Evolutionary conservation across 2,888 invertebrate genomes (phyloP).

Genomic region (Allophyes oxyacanthae): DNA sequence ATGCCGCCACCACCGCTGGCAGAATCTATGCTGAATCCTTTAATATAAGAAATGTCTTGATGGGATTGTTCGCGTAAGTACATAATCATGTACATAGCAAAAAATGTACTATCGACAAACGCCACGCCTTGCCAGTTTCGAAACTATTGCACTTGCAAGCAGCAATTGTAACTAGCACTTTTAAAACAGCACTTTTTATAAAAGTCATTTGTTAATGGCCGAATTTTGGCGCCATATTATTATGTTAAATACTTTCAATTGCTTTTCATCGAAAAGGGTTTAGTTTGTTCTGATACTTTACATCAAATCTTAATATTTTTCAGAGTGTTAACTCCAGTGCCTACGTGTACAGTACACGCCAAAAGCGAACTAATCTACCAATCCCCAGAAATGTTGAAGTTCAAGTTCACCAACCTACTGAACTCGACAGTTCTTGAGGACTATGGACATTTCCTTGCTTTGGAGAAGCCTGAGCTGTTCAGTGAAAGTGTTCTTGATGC

Average conservation of each 20-base stretch:
- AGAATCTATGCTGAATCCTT: conserved; percentile 44
- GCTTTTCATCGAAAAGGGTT: too few relatives aligned
- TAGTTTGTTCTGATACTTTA: too few relatives aligned
- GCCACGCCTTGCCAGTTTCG: too few relatives aligned
- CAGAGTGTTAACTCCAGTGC: conserved; percentile 86
- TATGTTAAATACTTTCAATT: too few relatives aligned
- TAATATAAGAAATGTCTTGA: conserved; percentile 29
- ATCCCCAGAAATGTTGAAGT: conserved; percentile 77
- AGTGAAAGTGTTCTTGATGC: conserved; percentile 89
- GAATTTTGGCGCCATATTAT: too few relatives aligned
- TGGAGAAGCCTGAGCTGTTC: conserved; percentile 92
- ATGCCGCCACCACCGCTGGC: conserved; percentile 23
- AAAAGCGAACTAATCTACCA: conserved; percentile 90
- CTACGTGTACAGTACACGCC: conserved; percentile 91
- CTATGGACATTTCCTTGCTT: conserved; percentile 90
- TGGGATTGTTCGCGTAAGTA: conserved; percentile 73
- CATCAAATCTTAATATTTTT: too few relatives aligned
- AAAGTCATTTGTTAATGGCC: too few relatives aligned
- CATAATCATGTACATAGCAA: too few relatives aligned
- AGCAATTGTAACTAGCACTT: too few relatives aligned
- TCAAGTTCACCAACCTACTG: conserved; percentile 60
- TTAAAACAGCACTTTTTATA: too few relatives aligned
- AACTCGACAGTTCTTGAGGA: conserved; percentile 76
- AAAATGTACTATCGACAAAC: too few relatives aligned
- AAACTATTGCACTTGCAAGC: too few relatives aligned